Conservation (phyloP, 2,888 invertebrate genomes). For the Protonemura montana region DNA sequence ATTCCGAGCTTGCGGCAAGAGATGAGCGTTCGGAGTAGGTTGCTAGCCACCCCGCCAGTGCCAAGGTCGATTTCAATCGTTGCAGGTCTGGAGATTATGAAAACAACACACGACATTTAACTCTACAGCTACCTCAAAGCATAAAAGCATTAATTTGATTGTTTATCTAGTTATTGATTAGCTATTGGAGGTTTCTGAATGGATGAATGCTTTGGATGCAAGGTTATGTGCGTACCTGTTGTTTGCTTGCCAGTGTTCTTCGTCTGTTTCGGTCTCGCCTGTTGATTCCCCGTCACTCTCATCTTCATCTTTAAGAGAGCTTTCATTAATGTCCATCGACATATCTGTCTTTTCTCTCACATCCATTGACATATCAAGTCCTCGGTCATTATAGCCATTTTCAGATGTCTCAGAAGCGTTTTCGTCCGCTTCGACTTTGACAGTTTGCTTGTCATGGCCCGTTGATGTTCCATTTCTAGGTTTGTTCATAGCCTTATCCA, state of each 20-base stretch:
- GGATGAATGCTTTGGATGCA: no score
- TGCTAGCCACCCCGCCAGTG: constrained; percentile 74
- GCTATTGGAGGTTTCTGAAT: no score
- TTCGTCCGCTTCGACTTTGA: neutral
- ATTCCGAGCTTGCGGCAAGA: constrained; percentile 78
- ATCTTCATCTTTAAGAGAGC: constrained; percentile 13
- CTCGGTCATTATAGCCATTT: constrained; percentile 31
- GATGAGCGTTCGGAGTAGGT: constrained; percentile 76
- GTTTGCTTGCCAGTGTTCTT: constrained; percentile 44
- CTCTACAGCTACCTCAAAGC: no score
- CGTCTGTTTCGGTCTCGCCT: constrained; percentile 23
- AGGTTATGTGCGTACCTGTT: constrained; percentile 31
- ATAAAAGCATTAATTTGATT: no score
- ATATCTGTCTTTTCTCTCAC: constrained; percentile 13
- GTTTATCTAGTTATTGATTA: no score
- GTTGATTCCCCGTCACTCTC: constrained; percentile 30
- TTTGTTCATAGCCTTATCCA: neutral
- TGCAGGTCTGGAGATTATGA: neutral
- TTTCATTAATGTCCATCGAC: constrained; percentile 28
- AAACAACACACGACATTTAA: no score
- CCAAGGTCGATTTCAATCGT: constrained; percentile 36
- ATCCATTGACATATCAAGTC: constrained; percentile 47
- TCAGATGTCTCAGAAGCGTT: neutral
- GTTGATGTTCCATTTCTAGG: neutral
- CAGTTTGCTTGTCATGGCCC: neutral